Conservation (phyloP, 2,888 invertebrate species). For the Eurytoma californica region DNA sequence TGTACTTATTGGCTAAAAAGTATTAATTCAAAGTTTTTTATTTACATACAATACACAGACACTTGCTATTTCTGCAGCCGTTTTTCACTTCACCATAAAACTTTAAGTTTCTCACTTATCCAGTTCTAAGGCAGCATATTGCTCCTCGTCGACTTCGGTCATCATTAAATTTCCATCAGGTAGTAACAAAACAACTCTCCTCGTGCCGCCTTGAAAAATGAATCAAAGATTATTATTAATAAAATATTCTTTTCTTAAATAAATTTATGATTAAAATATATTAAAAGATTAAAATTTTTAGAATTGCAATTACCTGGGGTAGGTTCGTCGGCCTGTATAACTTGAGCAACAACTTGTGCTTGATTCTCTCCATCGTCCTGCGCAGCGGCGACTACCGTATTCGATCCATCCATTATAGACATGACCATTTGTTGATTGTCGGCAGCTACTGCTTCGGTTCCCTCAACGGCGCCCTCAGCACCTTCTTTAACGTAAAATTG, state of each 20-base stretch:
- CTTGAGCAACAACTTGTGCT: constrained; percentile 90
- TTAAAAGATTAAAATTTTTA: not conserved
- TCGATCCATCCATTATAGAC: constrained; percentile 73
- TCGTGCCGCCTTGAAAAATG: constrained; percentile 82
- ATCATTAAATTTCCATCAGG: constrained; percentile 91
- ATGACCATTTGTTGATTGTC: constrained; percentile 75
- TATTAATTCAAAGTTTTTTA: constrained; percentile 66
- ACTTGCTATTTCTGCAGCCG: constrained; percentile 62
- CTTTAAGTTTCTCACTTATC: constrained; percentile 75
- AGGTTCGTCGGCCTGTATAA: constrained; percentile 89
- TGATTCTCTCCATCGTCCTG: constrained; percentile 75
- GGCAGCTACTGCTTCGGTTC: constrained; percentile 60
- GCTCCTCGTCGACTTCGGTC: constrained; percentile 91
- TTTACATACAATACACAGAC: constrained; percentile 72
- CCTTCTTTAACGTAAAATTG: constrained; percentile 74
- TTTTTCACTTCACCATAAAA: constrained; percentile 57
- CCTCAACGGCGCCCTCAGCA: constrained; percentile 58
- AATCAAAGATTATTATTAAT: constrained; percentile 2
- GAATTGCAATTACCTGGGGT: constrained; percentile 82
- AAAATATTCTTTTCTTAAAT: not conserved
- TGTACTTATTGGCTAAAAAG: constrained; percentile 59
- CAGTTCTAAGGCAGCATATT: constrained; percentile 83
- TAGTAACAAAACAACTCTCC: constrained; percentile 88
- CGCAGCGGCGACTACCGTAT: constrained; percentile 60
- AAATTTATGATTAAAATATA: not conserved